phyloP scores from a whole-genome alignment of 92 coral and sea anemone species.

The Bergia sp. region DNA sequence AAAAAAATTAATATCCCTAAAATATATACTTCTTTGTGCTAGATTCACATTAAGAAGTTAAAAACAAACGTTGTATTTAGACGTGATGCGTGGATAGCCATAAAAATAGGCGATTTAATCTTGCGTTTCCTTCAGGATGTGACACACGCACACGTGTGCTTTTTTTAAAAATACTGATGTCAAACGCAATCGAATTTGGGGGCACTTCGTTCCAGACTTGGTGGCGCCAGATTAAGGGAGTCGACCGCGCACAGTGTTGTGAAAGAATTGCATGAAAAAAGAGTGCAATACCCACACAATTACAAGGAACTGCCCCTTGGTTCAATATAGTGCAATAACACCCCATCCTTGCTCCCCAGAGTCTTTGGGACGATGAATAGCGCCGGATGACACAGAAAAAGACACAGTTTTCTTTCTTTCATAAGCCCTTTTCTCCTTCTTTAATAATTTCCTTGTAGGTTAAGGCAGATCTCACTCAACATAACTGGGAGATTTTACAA shows the following conservation, averaged over 20 bases:
- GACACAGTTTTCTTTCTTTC: background rate
- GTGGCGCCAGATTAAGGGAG: constrained; percentile 33
- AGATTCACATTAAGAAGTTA: background rate
- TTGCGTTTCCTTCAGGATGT: background rate
- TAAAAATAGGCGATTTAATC: background rate
- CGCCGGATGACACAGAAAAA: background rate
- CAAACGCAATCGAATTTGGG: constrained; percentile 14
- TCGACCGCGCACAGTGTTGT: background rate
- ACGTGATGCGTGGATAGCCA: background rate
- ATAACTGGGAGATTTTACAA: background rate
- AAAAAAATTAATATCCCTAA: background rate
- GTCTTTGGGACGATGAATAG: constrained; percentile 11
- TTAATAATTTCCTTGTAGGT: constrained; percentile 34
- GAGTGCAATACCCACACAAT: background rate
- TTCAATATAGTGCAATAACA: background rate
- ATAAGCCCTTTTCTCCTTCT: background rate
- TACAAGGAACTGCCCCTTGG: background rate
- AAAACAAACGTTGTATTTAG: background rate
- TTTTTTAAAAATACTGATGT: background rate
- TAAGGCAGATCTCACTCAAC: constrained; percentile 3
- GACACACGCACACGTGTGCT: background rate
- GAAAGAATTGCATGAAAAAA: background rate
- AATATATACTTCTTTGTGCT: background rate
- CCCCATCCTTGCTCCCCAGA: background rate
- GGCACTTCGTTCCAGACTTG: constrained; percentile 22